Conservation (phyloP, 2,888 invertebrate species). For the Hirtodrosophila histrioides region DNA sequence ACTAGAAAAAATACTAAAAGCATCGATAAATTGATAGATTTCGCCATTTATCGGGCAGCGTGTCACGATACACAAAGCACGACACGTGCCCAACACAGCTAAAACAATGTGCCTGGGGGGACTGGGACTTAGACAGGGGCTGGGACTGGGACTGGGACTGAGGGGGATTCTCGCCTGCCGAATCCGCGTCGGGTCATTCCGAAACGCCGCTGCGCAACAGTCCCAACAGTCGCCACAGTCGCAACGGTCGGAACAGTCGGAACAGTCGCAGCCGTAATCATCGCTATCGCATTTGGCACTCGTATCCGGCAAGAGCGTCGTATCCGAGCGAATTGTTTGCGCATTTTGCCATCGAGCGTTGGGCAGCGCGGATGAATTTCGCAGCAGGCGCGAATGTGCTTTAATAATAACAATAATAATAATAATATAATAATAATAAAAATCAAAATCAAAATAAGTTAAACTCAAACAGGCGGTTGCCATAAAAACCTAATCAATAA, state of each 20-base stretch:
- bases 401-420: neutral
- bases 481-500: conserved; percentile 34
- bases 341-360: conserved; percentile 77
- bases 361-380: conserved; percentile 75
- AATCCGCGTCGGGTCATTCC: conserved; percentile 49
- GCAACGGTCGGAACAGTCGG: conserved; percentile 9
- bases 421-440: conserved; percentile 1
- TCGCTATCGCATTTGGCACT: conserved; percentile 27
- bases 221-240: conserved; percentile 9
- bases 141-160: conserved; percentile 8
- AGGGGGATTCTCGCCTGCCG: conserved; percentile 37
- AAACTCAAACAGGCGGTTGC: conserved; percentile 12
- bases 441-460: conserved; percentile 12
- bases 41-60: too few species aligned
- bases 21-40: too few species aligned
- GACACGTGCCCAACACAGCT: too few species aligned
- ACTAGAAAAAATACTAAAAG: too few species aligned
- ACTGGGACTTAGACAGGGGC: neutral
- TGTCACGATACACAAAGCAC: too few species aligned
- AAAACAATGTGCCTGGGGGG: too few species aligned
- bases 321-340: conserved; percentile 68
- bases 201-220: conserved; percentile 47
- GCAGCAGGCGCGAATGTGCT: conserved; percentile 52
- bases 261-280: conserved; percentile 21
- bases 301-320: conserved; percentile 29